Evolutionary conservation across 2,888 invertebrate genomes (phyloP).

Genomic region (Mamestra brassicae): DNA sequence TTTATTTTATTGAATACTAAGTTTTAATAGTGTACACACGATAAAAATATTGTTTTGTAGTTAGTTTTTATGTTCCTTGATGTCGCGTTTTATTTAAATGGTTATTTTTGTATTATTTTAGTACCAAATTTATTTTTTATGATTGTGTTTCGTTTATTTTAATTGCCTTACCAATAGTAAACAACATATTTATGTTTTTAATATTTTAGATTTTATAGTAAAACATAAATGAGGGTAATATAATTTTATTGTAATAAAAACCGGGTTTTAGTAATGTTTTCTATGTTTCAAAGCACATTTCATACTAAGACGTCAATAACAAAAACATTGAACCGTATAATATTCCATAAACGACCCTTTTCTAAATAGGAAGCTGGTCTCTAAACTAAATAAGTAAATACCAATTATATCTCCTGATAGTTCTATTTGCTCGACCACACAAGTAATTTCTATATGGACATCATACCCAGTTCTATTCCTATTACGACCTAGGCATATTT

Average conservation of each 20-base stretch:
- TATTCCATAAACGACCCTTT: not conserved
- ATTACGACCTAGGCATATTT: slow-evolving; percentile 14
- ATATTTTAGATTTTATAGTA: not conserved
- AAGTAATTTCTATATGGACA: slow-evolving; percentile 21
- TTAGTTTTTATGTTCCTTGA: not conserved
- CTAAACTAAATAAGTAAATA: slow-evolving; percentile 19
- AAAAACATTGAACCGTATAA: not conserved
- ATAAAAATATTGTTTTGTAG: slow-evolving; percentile 4
- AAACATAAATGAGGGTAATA: no score
- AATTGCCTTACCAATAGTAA: no score
- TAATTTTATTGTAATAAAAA: not conserved
- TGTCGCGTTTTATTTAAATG: slow-evolving; percentile 9
- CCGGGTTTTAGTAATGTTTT: no score
- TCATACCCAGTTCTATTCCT: slow-evolving; percentile 6
- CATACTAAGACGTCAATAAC: not conserved
- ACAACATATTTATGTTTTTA: not conserved
- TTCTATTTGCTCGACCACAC: slow-evolving; percentile 31
- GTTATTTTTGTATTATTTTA: not conserved
- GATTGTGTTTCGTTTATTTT: not conserved
- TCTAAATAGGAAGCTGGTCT: slow-evolving; percentile 3
- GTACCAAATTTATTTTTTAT: not conserved
- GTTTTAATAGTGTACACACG: not conserved
- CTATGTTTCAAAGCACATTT: no score
- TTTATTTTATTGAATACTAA: slow-evolving; percentile 4
- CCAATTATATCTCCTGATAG: not conserved